Percentiles rank a stretch among this genome's conserved stretches.
phyloP scores from a whole-genome alignment of 1,140 invertebrate species.

The Belonocnema kinseyi region DNA sequence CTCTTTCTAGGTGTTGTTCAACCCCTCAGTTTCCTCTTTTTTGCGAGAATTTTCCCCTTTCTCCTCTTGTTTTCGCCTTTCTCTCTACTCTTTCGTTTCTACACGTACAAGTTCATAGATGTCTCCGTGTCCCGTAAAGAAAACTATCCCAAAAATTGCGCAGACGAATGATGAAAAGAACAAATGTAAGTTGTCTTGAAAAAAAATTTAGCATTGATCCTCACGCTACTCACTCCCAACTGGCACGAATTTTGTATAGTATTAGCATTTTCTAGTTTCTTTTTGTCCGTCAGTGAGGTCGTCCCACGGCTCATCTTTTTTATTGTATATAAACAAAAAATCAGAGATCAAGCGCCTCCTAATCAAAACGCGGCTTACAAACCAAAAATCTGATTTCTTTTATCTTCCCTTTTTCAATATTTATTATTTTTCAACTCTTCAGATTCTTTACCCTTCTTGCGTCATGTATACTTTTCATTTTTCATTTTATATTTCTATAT shows the following conservation, averaged over 20 bases:
- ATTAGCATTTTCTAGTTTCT: constrained; percentile 46
- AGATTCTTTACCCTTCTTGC: no score
- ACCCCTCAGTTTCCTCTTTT: not conserved
- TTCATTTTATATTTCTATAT: no score
- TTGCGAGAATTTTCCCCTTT: not conserved
- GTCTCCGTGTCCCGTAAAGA: constrained; percentile 45
- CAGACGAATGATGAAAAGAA: constrained; percentile 66
- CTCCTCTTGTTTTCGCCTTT: constrained; percentile 8
- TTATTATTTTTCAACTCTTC: no score
- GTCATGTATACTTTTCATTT: no score
- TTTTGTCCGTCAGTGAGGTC: constrained; percentile 9
- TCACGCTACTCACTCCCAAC: constrained; percentile 74
- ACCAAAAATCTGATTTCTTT: not conserved
- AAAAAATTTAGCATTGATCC: constrained; percentile 64
- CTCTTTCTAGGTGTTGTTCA: constrained; percentile 17
- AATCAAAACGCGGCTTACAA: not conserved
- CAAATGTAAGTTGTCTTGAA: constrained; percentile 74
- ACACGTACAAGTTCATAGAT: constrained; percentile 44
- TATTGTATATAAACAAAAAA: not conserved
- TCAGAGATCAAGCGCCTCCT: not conserved
- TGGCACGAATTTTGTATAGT: constrained; percentile 70
- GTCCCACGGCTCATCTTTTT: not conserved
- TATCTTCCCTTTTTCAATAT: not conserved
- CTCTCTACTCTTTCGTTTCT: constrained; percentile 33
- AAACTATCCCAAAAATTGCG: constrained; percentile 52